Conservation (phyloP, 2,113 vertebrate genomes). For the Ammodytes marinus region DNA sequence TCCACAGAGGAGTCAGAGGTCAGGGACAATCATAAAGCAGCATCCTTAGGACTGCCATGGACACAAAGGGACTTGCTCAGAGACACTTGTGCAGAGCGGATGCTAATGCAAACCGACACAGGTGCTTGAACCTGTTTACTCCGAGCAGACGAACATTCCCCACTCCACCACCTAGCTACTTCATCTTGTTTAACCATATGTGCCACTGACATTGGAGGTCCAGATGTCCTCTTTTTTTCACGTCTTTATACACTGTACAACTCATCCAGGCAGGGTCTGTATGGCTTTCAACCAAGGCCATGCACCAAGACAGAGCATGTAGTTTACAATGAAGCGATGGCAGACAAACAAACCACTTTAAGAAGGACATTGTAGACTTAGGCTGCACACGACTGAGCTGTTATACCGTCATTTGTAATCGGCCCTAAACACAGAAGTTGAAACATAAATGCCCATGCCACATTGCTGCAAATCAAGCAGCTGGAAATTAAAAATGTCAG, state of each 20-base stretch:
- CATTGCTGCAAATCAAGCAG: slow-evolving; percentile 33
- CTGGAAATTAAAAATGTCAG: slow-evolving; percentile 49
- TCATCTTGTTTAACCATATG: neutral
- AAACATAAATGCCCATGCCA: slow-evolving; percentile 9
- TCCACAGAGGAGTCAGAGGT: slow-evolving; percentile 9
- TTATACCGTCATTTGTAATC: slow-evolving; percentile 5
- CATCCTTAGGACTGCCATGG: neutral
- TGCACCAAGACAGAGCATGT: neutral
- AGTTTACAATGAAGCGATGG: neutral
- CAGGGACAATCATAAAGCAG: neutral
- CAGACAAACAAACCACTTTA: neutral
- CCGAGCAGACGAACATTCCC: neutral
- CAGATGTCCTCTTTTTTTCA: neutral
- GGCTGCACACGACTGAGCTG: too few species aligned
- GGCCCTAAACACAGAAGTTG: slow-evolving; percentile 38
- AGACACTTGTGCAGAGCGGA: neutral
- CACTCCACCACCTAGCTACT: neutral
- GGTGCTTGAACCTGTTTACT: slow-evolving; percentile 8
- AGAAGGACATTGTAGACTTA: slow-evolving; percentile 1
- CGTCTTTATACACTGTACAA: neutral
- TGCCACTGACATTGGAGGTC: too few species aligned
- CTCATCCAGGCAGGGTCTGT: neutral
- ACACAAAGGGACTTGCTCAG: neutral
- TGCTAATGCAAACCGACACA: slow-evolving; percentile 2
- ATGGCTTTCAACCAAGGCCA: neutral